These are phyloP conservation scores for Leucoptera coffeella DNA, from an alignment of 2,888 invertebrate species.

Conservation along the genomic window DNA sequence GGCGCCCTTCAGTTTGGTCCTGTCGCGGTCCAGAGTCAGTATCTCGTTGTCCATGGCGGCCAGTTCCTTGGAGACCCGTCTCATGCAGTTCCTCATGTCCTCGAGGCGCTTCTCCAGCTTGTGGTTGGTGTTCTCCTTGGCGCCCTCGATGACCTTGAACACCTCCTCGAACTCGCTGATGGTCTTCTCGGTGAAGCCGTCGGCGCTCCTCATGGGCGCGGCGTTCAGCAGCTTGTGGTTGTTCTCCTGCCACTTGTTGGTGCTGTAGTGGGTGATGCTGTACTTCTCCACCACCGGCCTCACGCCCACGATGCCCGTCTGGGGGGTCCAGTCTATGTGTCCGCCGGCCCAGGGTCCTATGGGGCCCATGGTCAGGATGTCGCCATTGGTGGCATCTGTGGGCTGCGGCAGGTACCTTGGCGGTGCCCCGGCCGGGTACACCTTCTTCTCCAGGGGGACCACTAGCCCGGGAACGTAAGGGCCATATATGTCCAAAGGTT, in stretches of 20 bases:
- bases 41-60: conserved; percentile 62
- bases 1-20: conserved; percentile 60
- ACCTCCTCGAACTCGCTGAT: conserved; percentile 33
- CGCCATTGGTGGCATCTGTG: conserved; percentile 33
- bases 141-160: conserved; percentile 48
- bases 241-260: conserved; percentile 65
- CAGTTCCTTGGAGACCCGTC: conserved; percentile 57
- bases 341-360: conserved; percentile 71
- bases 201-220: not conserved
- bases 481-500: too few relatives aligned
- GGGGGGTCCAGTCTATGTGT: conserved; percentile 66
- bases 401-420: conserved; percentile 34
- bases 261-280: conserved; percentile 67
- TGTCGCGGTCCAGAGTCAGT: conserved; percentile 55
- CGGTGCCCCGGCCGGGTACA: conserved; percentile 25
- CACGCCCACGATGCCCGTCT: conserved; percentile 66
- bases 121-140: conserved; percentile 37
- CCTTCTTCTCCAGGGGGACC: conserved; percentile 18
- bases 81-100: conserved; percentile 60
- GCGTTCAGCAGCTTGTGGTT: conserved; percentile 40
- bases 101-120: conserved; percentile 19
- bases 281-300: conserved; percentile 74
- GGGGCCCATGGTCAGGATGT: conserved; percentile 31
- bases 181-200: not conserved
- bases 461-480: conserved; percentile 29